Evolutionary conservation across 2,888 invertebrate genomes (phyloP).

Genomic region (Drosophila paramelanica): DNA sequence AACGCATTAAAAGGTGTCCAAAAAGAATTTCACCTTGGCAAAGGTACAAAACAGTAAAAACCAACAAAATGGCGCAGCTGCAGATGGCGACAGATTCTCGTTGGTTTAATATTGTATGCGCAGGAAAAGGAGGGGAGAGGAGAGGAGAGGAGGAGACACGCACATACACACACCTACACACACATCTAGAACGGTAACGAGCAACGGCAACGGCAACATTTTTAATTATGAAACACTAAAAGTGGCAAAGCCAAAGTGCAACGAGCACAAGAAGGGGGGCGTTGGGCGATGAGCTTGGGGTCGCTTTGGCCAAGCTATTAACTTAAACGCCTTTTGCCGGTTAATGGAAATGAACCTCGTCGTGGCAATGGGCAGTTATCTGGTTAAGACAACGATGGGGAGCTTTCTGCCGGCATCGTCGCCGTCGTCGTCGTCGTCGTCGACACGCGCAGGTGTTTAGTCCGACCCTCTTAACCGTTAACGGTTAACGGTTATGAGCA

Average conservation of each 20-base stretch:
- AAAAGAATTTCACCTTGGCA: slow-evolving; percentile 77
- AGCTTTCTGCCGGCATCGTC: slow-evolving; percentile 8
- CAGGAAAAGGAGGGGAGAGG: neutral
- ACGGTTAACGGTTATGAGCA: slow-evolving; percentile 57
- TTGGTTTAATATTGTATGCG: slow-evolving; percentile 64
- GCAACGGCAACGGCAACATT: slow-evolving; percentile 63
- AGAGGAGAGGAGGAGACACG: slow-evolving; percentile 9
- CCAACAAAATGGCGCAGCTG: slow-evolving; percentile 74
- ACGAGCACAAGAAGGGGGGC: slow-evolving; percentile 49
- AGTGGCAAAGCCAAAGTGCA: slow-evolving; percentile 82
- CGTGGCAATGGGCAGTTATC: slow-evolving; percentile 75
- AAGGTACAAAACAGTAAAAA: slow-evolving; percentile 40
- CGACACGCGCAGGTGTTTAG: slow-evolving; percentile 64
- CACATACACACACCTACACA: slow-evolving; percentile 6
- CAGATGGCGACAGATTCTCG: slow-evolving; percentile 59
- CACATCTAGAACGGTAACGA: slow-evolving; percentile 25
- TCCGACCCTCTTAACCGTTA: slow-evolving; percentile 51
- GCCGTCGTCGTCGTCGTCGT: slow-evolving; percentile 3
- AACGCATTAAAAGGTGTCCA: slow-evolving; percentile 79
- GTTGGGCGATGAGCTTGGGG: slow-evolving; percentile 24
- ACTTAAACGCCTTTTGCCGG: slow-evolving; percentile 83
- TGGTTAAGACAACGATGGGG: slow-evolving; percentile 71
- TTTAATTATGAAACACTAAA: slow-evolving; percentile 84
- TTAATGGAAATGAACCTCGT: slow-evolving; percentile 82
- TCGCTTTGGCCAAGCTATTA: slow-evolving; percentile 77